Conservation (phyloP, 2,113 vertebrate species). For the Albula goreensis region DNA sequence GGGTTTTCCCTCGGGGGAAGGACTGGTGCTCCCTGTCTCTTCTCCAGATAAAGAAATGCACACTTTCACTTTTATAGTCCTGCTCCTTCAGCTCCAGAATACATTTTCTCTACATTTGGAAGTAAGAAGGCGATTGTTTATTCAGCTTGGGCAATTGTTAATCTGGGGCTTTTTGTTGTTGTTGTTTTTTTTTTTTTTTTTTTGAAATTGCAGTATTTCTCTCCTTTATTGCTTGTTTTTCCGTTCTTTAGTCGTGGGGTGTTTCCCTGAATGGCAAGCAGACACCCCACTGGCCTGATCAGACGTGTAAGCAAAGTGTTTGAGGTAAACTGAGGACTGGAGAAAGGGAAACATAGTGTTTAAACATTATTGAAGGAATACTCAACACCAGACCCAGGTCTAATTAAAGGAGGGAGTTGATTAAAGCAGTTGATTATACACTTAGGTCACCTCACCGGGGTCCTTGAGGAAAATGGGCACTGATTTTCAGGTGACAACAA, state of each 20-base stretch:
- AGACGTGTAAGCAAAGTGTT: not conserved
- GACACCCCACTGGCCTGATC: conserved; percentile 31
- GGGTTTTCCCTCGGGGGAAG: conserved; percentile 43
- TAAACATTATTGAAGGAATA: too few relatives aligned
- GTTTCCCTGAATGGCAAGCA: conserved; percentile 4
- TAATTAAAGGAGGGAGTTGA: conserved; percentile 39
- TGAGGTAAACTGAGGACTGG: not conserved
- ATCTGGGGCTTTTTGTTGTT: not conserved
- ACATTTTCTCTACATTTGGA: conserved; percentile 7
- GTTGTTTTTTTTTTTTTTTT: not conserved
- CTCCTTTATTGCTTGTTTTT: not conserved
- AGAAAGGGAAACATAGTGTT: not conserved
- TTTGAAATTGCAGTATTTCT: conserved; percentile 6
- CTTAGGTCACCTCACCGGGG: conserved; percentile 42
- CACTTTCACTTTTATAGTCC: conserved; percentile 59
- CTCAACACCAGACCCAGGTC: too few relatives aligned
- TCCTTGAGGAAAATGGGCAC: conserved; percentile 8
- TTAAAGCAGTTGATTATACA: conserved; percentile 62
- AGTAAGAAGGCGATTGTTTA: conserved; percentile 28
- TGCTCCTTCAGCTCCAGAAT: conserved; percentile 41
- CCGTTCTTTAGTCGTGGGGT: conserved; percentile 36
- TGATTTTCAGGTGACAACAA: conserved; percentile 29
- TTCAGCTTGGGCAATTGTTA: not conserved
- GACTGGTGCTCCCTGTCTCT: conserved; percentile 21
- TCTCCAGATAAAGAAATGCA: conserved; percentile 36